A percentile compares a stretch with the other conserved stretches of the same genome.
Evolutionary conservation across 2,888 invertebrate genomes (phyloP).

Genomic region (Syrista parreyssii): DNA sequence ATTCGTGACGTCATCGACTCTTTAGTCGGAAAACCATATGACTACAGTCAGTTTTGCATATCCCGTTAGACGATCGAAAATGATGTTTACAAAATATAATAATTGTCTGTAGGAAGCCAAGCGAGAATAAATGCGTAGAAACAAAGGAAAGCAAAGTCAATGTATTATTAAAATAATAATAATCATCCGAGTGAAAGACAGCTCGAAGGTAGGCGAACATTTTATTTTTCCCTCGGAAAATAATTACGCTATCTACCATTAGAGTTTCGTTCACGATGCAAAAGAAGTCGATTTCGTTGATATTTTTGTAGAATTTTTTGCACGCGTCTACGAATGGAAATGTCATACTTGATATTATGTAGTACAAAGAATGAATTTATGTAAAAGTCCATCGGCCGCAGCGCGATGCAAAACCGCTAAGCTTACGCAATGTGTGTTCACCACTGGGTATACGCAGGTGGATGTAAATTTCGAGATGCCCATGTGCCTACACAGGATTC

Average conservation of each 20-base stretch:
- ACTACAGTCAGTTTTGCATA: not conserved
- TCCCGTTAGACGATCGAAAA: not conserved
- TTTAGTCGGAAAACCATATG: not conserved
- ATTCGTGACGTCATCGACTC: not conserved
- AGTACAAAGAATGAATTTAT: not conserved
- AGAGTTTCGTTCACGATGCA: not conserved
- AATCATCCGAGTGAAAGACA: not conserved
- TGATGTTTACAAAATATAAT: not conserved
- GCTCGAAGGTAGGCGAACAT: not conserved
- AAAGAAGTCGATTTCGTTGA: not conserved
- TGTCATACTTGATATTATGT: not conserved
- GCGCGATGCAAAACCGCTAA: not conserved
- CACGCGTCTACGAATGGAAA: not conserved
- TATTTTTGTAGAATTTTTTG: not conserved
- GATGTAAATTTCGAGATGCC: constrained; percentile 14
- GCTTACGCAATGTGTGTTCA: not conserved
- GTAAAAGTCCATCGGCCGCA: not conserved
- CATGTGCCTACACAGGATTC: constrained; percentile 10
- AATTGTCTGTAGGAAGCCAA: not conserved
- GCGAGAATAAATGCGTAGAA: not conserved
- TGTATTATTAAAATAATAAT: not conserved
- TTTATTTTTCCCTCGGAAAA: not conserved
- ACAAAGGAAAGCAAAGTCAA: not conserved
- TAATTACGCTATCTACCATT: not conserved
- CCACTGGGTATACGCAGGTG: constrained; percentile 11